These are phyloP conservation scores for Tribolium freemani DNA, from an alignment of 2,888 invertebrate genomes.

Conservation along the genomic window DNA sequence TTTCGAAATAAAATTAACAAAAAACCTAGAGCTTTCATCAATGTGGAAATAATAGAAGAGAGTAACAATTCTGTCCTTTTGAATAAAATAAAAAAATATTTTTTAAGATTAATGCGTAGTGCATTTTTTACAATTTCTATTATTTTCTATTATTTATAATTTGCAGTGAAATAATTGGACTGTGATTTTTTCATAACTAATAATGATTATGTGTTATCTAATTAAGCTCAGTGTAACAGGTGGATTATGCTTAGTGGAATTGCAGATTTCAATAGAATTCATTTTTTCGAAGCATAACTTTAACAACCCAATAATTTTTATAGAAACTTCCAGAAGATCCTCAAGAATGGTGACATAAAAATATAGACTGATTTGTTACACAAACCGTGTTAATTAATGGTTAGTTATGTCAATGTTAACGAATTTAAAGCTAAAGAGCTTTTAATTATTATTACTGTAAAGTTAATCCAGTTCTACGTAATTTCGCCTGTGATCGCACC, in stretches of 20 bases:
- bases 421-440: neutral
- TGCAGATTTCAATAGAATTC: neutral
- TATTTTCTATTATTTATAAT: too few species aligned
- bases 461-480: neutral
- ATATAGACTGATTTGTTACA: neutral
- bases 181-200: neutral
- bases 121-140: neutral
- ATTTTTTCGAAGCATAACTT: neutral
- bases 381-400: neutral
- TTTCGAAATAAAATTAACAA: too few species aligned
- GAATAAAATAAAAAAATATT: neutral
- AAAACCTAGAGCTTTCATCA: too few species aligned
- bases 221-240: neutral
- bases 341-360: neutral
- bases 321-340: neutral
- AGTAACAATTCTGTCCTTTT: neutral
- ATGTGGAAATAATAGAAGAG: too few species aligned
- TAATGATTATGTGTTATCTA: neutral
- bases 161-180: neutral
- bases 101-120: neutral
- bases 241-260: neutral
- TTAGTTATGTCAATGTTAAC: neutral
- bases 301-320: neutral
- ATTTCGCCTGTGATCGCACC: neutral
- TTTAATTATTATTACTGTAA: neutral